Evolutionary conservation across 1,140 invertebrate species (phyloP), one percentile per base, ranked within the genome.

Genomic region (Caligus rogercresseyi): DNA sequence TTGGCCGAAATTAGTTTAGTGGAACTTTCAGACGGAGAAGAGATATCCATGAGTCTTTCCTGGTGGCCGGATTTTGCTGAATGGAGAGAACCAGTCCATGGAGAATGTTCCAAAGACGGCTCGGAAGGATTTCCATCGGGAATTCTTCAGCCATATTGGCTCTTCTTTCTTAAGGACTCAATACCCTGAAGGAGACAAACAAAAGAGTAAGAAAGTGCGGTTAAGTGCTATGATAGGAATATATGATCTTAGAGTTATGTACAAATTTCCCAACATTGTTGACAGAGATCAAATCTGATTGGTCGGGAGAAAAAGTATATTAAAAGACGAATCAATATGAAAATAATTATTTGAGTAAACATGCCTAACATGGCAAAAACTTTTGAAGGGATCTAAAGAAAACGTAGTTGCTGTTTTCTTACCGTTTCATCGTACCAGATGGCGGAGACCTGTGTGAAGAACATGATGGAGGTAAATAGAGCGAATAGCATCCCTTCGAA

Each of bases 371-470:
- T n/a, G 7, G n/a, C 1, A 15, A 60, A 15, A 19, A 14, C 4
- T 15, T 14, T 18, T 57, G 3, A 14, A 1, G 43, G 11, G 14
- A 16, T 53, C 23, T 15, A 14, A 25, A 3, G 25, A 61, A 68
- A 1, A 2, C n/a, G 24, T 64, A 19, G 1, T 25, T 14, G 7
- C 61, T 62, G 58, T 24, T n/a, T 24, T 75, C 77, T 72, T 76
- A 92, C 91, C 67, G 95, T 98, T 78, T 98, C 91, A 77, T 99
- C 96, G 71, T 90, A 89, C 80, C 92, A 96, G 70, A 99, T 98
- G 13, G 93, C 91, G 72, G 92, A 89, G n/a, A 98, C 74, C 74
- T 98, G 92, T 1, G 92, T 92, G 25, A 86, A 86, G 69, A 96
- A 82, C 96, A 99, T 99, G 7, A 98, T 91, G 24, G 84, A 84